A percentile compares a stretch with the other conserved stretches of the same genome.
phyloP scores from a whole-genome alignment of 2,797 vertebrate genomes.

The Lerista edwardsae region DNA sequence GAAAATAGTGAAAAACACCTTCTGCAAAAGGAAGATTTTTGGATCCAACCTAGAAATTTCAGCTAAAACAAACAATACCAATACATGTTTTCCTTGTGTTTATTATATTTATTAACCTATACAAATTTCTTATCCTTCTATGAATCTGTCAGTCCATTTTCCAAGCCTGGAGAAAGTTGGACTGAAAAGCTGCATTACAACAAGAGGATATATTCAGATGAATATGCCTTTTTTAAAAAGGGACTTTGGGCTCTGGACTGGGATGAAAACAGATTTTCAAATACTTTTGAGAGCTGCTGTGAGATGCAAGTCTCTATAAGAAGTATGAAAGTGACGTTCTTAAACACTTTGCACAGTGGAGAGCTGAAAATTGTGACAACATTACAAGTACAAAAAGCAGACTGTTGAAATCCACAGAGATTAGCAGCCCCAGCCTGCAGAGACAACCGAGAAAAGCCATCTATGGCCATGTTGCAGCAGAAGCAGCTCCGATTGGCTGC shows the following conservation, averaged over 20 bases:
- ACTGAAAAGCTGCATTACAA: neutral
- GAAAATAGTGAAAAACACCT: neutral
- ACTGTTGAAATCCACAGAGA: conserved; percentile 38
- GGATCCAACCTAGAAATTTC: neutral
- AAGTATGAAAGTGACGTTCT: conserved; percentile 14
- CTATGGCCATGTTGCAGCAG: conserved; percentile 75
- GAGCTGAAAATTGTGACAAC: conserved; percentile 47
- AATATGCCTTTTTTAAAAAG: neutral
- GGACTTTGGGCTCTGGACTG: neutral
- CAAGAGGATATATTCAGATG: neutral
- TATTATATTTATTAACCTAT: neutral
- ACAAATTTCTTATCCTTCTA: neutral
- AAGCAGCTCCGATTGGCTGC: conserved; percentile 71
- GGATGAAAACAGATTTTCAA: conserved; percentile 34
- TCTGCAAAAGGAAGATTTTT: neutral
- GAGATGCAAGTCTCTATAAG: conserved; percentile 25
- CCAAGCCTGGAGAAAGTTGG: neutral
- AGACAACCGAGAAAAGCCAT: conserved; percentile 68
- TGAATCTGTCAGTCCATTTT: neutral
- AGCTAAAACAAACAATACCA: neutral
- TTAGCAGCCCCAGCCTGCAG: conserved; percentile 41
- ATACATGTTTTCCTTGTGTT: conserved; percentile 1
- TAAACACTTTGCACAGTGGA: conserved; percentile 31
- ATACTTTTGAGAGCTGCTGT: conserved; percentile 19
- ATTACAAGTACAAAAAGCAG: conserved; percentile 38